Percentiles rank a stretch among this genome's conserved stretches.
Conservation (phyloP, 2,797 vertebrate genomes). For the Pantherophis vulpinus region DNA sequence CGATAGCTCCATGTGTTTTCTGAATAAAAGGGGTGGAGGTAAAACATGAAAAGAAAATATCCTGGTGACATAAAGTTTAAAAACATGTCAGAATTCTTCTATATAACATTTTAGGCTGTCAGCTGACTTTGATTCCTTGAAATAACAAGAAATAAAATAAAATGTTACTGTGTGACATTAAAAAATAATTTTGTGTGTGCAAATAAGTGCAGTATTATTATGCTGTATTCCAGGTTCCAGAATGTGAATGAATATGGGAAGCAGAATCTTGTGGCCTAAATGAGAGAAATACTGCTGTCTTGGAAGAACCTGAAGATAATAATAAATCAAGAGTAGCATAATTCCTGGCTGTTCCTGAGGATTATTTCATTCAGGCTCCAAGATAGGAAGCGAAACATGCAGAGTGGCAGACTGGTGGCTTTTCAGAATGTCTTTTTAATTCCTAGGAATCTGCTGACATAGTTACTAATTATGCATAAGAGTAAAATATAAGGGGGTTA, state of each 20-base stretch:
- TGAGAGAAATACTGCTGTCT: constrained; percentile 32
- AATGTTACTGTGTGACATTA: background rate
- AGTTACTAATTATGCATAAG: constrained; percentile 15
- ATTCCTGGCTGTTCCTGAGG: constrained; percentile 33
- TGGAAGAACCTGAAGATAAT: constrained; percentile 24
- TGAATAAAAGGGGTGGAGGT: background rate
- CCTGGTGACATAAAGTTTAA: rapidly evolving
- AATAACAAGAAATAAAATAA: background rate
- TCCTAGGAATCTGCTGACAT: constrained; percentile 15
- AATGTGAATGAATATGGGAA: constrained; percentile 2
- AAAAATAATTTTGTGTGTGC: background rate
- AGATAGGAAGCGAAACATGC: constrained; percentile 26
- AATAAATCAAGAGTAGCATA: constrained; percentile 39
- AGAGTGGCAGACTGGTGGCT: background rate
- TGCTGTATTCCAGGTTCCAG: background rate
- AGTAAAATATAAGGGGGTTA: background rate
- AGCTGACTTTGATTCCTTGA: background rate
- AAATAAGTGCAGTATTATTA: background rate
- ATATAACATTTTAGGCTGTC: background rate
- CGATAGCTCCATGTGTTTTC: background rate
- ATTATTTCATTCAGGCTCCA: constrained; percentile 55
- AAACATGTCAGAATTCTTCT: background rate
- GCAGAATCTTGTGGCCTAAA: background rate
- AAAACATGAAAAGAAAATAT: rapidly evolving
- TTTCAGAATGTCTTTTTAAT: background rate